A percentile compares a stretch with the other conserved stretches of the same genome.
Conservation (phyloP, 2,797 vertebrate genomes). For the Platyrinchus mystaceus region DNA sequence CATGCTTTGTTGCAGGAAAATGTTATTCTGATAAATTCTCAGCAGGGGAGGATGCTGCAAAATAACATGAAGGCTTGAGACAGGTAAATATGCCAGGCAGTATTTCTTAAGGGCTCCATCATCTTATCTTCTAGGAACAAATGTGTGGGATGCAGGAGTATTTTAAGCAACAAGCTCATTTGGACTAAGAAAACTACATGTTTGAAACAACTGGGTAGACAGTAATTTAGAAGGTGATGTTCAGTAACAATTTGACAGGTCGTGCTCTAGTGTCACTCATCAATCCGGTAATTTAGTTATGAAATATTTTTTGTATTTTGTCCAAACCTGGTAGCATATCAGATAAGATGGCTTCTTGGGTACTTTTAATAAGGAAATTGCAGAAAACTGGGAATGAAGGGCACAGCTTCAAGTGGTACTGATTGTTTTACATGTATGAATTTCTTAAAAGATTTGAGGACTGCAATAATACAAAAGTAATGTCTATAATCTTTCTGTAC, state of each 20-base stretch:
- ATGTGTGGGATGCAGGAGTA: slow-evolving; percentile 59
- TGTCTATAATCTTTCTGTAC: not conserved
- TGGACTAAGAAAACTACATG: slow-evolving; percentile 47
- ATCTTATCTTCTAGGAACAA: slow-evolving; percentile 72
- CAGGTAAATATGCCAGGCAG: slow-evolving; percentile 51
- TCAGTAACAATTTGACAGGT: slow-evolving; percentile 45
- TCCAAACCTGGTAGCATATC: not conserved
- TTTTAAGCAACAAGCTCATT: slow-evolving; percentile 73
- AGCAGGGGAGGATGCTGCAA: not conserved
- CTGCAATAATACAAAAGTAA: not conserved
- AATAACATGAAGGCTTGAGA: not conserved
- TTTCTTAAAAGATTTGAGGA: not conserved
- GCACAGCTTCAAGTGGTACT: not conserved
- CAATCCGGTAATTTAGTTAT: not conserved
- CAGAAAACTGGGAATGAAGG: slow-evolving; percentile 12
- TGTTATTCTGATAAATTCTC: not conserved
- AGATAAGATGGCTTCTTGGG: slow-evolving; percentile 26
- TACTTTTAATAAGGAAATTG: slow-evolving; percentile 10
- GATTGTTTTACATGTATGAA: not conserved
- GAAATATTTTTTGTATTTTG: not conserved
- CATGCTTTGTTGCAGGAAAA: not conserved
- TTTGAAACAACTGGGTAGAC: slow-evolving; percentile 62
- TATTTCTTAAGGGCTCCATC: slow-evolving; percentile 56
- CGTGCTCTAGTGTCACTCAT: slow-evolving; percentile 16
- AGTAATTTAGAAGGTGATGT: slow-evolving; percentile 43